Percentiles rank a stretch among this genome's conserved stretches.
These are phyloP conservation scores for Clavelina lepadiformis DNA, from an alignment of 23 tunicate species.

Conservation along the genomic window DNA sequence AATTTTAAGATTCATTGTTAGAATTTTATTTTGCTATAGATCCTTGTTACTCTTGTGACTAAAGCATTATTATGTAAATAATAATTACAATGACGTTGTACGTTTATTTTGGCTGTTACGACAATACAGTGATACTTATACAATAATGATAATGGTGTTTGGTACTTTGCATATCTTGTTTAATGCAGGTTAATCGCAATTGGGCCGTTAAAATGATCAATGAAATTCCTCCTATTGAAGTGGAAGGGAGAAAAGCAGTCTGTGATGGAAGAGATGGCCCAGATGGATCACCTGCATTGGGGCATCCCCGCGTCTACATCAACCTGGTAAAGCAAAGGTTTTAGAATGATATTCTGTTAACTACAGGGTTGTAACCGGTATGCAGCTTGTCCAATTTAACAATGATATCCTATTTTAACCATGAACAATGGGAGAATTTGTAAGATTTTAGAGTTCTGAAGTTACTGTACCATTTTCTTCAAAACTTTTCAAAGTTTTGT, in stretches of 20 bases:
- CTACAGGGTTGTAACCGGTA: too few species aligned
- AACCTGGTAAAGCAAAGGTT: conserved; percentile 89
- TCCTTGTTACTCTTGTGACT: background rate
- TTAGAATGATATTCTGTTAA: too few species aligned
- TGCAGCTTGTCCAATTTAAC: too few species aligned
- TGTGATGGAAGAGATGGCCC: conserved; percentile 72
- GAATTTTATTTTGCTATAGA: background rate
- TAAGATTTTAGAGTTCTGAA: too few species aligned
- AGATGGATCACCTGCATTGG: conserved; percentile 67
- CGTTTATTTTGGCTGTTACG: background rate
- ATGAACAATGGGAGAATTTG: too few species aligned
- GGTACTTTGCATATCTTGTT: background rate
- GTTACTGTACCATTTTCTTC: too few species aligned
- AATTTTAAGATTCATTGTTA: background rate
- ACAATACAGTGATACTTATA: background rate
- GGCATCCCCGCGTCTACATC: conserved; percentile 88
- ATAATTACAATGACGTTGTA: background rate
- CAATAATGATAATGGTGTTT: background rate
- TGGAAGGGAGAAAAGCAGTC: conserved; percentile 79
- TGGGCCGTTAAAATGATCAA: conserved; percentile 84
- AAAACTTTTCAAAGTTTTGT: too few species aligned
- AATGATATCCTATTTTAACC: too few species aligned
- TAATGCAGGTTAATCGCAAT: conserved; percentile 72
- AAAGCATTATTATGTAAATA: background rate
- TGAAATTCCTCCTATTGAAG: conserved; percentile 85